phyloP scores from a whole-genome alignment of 2,113 vertebrate genomes.

The Phylloscopus trochilus region DNA sequence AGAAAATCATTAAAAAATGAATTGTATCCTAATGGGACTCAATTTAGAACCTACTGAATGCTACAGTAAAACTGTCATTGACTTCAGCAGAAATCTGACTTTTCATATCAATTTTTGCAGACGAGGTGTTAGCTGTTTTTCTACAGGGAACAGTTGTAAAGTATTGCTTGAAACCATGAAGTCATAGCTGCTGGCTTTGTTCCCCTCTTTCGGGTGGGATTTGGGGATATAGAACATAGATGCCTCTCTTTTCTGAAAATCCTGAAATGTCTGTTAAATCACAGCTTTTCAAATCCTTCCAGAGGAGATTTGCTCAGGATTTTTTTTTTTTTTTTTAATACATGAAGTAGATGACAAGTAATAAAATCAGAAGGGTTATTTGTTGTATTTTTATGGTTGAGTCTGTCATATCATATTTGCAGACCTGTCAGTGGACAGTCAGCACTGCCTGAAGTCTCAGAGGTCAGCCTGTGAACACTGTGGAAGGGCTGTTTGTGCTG shows the following conservation, averaged over 20 bases:
- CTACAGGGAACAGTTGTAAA: neutral
- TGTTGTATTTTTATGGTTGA: constrained; percentile 14
- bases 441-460: neutral
- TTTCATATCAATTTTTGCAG: neutral
- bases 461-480: neutral
- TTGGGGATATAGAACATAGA: neutral
- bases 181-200: neutral
- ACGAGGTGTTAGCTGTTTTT: neutral
- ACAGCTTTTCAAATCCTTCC: constrained; percentile 23
- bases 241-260: neutral
- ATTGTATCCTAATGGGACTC: neutral
- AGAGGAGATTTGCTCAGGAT: constrained; percentile 8
- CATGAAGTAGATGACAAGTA: neutral
- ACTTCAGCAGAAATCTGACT: neutral
- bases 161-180: neutral
- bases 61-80: neutral
- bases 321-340: neutral
- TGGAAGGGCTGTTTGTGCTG: neutral
- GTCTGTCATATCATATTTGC: neutral
- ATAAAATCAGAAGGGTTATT: constrained; percentile 26
- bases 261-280: constrained; percentile 10
- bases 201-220: neutral
- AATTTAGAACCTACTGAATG: neutral
- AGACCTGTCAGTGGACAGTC: neutral
- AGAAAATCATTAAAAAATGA: neutral